A percentile compares a stretch with the other conserved stretches of the same genome.
These are phyloP conservation scores for Excalfactoria chinensis DNA, from an alignment of 2,113 vertebrate species.

Conservation along the genomic window DNA sequence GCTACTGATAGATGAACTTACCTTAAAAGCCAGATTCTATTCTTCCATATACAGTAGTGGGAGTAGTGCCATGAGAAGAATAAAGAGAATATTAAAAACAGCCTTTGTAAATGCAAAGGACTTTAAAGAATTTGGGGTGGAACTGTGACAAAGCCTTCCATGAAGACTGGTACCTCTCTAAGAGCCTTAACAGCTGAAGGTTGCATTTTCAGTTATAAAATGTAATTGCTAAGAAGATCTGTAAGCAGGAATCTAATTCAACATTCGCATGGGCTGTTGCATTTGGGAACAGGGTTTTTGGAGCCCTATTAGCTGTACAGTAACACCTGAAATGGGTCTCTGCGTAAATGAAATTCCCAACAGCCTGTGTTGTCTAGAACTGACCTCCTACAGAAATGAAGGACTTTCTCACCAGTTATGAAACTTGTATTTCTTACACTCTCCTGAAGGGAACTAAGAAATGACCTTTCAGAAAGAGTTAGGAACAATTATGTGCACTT, in stretches of 20 bases:
- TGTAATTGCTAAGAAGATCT: not conserved
- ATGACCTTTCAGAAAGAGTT: constrained; percentile 33
- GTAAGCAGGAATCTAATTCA: not conserved
- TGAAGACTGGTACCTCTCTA: not conserved
- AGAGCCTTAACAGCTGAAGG: not conserved
- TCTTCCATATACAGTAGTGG: not conserved
- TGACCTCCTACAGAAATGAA: not conserved
- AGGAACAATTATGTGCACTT: constrained; percentile 42
- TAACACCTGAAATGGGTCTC: not conserved
- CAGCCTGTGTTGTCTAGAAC: not conserved
- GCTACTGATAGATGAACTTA: not conserved
- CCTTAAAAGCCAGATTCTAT: not conserved
- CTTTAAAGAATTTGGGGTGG: not conserved
- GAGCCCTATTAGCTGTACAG: not conserved
- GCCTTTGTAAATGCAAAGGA: not conserved
- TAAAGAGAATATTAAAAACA: not conserved
- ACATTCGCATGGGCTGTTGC: not conserved
- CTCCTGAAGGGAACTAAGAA: constrained; percentile 15
- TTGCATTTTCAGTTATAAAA: not conserved
- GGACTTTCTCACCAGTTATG: constrained; percentile 19
- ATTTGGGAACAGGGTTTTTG: not conserved
- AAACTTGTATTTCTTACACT: constrained; percentile 21
- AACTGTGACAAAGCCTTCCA: not conserved
- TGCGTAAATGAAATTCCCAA: not conserved
- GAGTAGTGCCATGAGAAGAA: not conserved